Evolutionary conservation across 2,888 invertebrate species (phyloP), one percentile per base, ranked within the genome.

Genomic region (Mamestra brassicae): DNA sequence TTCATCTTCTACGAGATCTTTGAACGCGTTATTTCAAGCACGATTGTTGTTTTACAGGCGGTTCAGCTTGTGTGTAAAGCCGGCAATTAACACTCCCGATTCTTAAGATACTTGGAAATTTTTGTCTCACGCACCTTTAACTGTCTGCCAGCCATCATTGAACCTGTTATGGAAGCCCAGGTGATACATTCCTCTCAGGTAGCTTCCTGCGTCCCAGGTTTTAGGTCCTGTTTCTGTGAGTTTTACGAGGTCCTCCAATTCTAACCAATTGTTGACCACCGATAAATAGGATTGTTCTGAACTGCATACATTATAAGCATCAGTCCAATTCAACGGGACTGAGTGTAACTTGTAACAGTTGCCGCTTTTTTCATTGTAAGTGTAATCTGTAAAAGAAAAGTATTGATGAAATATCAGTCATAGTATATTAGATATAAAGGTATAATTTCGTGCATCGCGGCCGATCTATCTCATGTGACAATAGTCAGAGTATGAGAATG

Each of bases 241-340:
- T 11, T 42, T 72, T 42, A 61, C 80, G 0, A 76, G 54, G 1
- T 61, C 73, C 10, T 79, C 38, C 4, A n/a, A 11, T 50, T 80
- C 76, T 11, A 55, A 10, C 47, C 38, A 42, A 72, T 62, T 55
- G 42, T 62, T 55, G 34, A 55, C 13, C 26, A 80, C 74, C n/a
- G 80, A 13, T 26, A 74, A 42, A 26, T 76, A 61, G 7, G 76
- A 79, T 55, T 79, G 76, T 73, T 76, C 76, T 36, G 80, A 17
- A 11, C 62, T 69, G 52, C 69, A 69, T 13, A 58, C 62, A 52
- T 69, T 65, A 42, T 81, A 78, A 11, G 78, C 76, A 11, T 76
- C 77, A 17, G 77, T 76, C 76, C 76, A 77, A 26, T 76, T 76
- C 42, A 62, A 36, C 26, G 76, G 55, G 1, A 55, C 26, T 8